phyloP scores from a whole-genome alignment of 1,140 invertebrate species.

The Drosophila sturtevanti region DNA sequence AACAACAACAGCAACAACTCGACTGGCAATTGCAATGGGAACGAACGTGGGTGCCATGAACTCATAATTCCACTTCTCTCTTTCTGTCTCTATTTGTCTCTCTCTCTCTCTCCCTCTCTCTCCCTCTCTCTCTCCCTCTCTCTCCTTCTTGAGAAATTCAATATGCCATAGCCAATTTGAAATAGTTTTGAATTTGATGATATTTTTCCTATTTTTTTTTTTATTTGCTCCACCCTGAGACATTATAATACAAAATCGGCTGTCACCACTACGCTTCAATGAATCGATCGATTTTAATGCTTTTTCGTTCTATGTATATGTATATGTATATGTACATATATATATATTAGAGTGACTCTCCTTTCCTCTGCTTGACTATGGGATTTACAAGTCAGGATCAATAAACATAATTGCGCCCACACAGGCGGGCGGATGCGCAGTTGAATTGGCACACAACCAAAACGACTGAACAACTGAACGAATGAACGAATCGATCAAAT shows the following conservation, averaged over 20 bases:
- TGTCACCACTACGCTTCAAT: slow-evolving; percentile 65
- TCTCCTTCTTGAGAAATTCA: slow-evolving; percentile 48
- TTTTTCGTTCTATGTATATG: slow-evolving; percentile 9
- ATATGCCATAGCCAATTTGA: slow-evolving; percentile 39
- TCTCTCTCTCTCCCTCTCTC: neutral
- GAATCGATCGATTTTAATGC: slow-evolving; percentile 33
- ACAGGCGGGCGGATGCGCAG: slow-evolving; percentile 74
- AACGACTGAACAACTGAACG: slow-evolving; percentile 23
- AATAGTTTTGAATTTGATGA: slow-evolving; percentile 44
- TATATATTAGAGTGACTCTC: slow-evolving; percentile 5
- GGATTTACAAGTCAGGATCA: slow-evolving; percentile 63
- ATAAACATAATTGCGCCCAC: slow-evolving; percentile 71
- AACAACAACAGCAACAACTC: slow-evolving; percentile 31
- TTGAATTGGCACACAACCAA: slow-evolving; percentile 62
- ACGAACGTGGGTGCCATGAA: slow-evolving; percentile 50
- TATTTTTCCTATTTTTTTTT: neutral
- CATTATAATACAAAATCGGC: slow-evolving; percentile 44
- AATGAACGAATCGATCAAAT: slow-evolving; percentile 50
- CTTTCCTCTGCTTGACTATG: slow-evolving; percentile 44
- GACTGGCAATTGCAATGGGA: slow-evolving; percentile 50
- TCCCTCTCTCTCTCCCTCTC: neutral
- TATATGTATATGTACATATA: slow-evolving; percentile 9
- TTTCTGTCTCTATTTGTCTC: neutral
- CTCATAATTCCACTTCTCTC: slow-evolving; percentile 9
- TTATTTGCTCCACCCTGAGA: slow-evolving; percentile 63